phyloP scores from a whole-genome alignment of 1,140 invertebrate species.

The Drosophila pectinifera region DNA sequence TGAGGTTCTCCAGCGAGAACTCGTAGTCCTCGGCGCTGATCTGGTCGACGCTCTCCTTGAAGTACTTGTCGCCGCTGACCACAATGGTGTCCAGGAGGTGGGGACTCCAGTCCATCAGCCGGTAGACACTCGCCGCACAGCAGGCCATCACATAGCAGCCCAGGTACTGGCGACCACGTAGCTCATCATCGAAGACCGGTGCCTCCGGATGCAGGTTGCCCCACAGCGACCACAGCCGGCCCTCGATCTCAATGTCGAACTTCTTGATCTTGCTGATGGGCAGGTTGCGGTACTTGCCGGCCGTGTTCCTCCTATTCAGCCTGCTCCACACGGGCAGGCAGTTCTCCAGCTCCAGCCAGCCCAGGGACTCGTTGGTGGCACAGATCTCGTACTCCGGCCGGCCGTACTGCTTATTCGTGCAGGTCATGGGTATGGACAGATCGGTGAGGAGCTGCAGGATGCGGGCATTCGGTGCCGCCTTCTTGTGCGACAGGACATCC shows the following conservation, averaged over 20 bases:
- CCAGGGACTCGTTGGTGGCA: conserved; percentile 86
- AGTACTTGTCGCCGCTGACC: conserved; percentile 86
- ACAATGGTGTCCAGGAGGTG: conserved; percentile 87
- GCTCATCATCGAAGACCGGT: conserved; percentile 80
- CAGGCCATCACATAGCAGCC: conserved; percentile 86
- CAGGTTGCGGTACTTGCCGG: conserved; percentile 85
- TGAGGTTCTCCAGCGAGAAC: conserved; percentile 86
- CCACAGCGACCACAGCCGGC: conserved; percentile 87
- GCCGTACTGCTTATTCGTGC: conserved; percentile 62
- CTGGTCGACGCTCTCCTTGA: conserved; percentile 85
- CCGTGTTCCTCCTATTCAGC: conserved; percentile 85
- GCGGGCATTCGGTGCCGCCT: conserved; percentile 67
- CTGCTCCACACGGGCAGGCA: conserved; percentile 86
- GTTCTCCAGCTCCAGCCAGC: conserved; percentile 86
- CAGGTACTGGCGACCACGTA: conserved; percentile 86
- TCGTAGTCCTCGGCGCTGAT: conserved; percentile 86
- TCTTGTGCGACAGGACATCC: conserved; percentile 71
- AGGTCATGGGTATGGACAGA: conserved; percentile 70
- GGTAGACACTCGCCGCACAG: conserved; percentile 86
- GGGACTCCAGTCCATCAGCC: conserved; percentile 87
- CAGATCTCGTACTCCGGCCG: conserved; percentile 73
- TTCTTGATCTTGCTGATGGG: conserved; percentile 86
- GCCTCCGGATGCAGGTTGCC: conserved; percentile 87
- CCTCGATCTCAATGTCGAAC: conserved; percentile 88
- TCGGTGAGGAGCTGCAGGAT: conserved; percentile 77